Evolutionary conservation across 2,113 vertebrate species (phyloP).

Genomic region (Narcine bancroftii): DNA sequence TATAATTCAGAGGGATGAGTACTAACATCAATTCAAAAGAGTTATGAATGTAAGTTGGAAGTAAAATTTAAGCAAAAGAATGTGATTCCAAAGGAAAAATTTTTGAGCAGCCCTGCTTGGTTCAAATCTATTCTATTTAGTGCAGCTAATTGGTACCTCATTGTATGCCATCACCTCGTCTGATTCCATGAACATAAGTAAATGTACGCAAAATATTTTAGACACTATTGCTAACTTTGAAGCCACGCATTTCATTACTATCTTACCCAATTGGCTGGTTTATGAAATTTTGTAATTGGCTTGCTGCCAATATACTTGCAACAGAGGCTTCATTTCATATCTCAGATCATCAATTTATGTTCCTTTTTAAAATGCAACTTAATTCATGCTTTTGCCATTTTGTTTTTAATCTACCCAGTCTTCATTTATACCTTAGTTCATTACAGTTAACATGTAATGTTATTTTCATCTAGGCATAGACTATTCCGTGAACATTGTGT

Average conservation of each 20-base stretch:
- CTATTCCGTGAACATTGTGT: slow-evolving; percentile 98
- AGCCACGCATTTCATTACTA: not conserved
- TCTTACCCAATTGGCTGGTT: not conserved
- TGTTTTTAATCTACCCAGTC: not conserved
- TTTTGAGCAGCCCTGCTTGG: not conserved
- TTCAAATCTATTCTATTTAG: not conserved
- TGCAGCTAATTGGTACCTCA: not conserved
- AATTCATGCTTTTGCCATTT: not conserved
- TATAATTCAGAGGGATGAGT: not conserved
- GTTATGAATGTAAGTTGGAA: not conserved
- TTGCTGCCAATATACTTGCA: not conserved
- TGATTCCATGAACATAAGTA: not conserved
- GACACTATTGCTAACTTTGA: not conserved
- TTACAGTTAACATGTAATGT: not conserved
- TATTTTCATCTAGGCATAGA: slow-evolving; percentile 69
- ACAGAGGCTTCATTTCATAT: not conserved
- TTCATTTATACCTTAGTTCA: not conserved
- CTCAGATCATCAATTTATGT: not conserved
- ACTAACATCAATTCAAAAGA: not conserved
- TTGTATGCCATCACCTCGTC: not conserved
- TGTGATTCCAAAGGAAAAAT: not conserved
- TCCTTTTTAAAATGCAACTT: not conserved
- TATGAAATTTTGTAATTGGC: not conserved
- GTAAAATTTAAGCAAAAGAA: not conserved
- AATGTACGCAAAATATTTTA: not conserved